Evolutionary conservation across 2,797 vertebrate species (phyloP), one percentile per base, ranked within the genome.

Genomic region (Hypotaenidia philippensis): DNA sequence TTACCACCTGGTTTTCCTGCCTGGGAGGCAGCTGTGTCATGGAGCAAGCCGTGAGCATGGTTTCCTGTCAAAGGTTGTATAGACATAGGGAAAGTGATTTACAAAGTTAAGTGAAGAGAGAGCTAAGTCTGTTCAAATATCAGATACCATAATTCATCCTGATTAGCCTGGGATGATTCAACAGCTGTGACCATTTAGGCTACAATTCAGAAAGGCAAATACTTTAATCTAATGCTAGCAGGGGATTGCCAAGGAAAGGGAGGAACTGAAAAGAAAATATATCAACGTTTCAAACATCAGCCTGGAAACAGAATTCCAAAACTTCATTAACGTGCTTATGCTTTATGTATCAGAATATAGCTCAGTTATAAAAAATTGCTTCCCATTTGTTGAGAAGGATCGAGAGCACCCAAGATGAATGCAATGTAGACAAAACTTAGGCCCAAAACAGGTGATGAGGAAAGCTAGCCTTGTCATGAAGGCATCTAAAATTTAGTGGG

Each of bases 131-230:
- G 26, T 95, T 93, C 86, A 93, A 95, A 90, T 94, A 94, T 76
- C 93, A 93, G 70, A 89, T 96, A 83, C 91, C 63, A 63, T 94
- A 91, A 96, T 95, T 97, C 92, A 95, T 93, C 77, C 60, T 90
- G 95, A 95, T 97, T 96, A 95, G 70, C 23, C 31, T 82, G 66
- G 74, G 95, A 97, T 95, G 90, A 91, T 95, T 94, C 92, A 96
- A 95, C 95, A 97, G 95, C 96, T 97, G 96, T 90, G 95, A 95
- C 90, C 93, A 84, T 95, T 97, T 96, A 97, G 63, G 86, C 83
- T 94, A 72, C 81, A 90, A 93, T 95, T 95, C 95, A 87, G 85
- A 95, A 94, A 94, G 77, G 86, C 93, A 96, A 95, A 95, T 95
- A 88, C 77, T 94, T 97, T 91, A 94, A 94, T 94, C 84, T 95